A percentile compares a stretch with the other conserved stretches of the same genome.
phyloP scores from a whole-genome alignment of 1,140 invertebrate genomes.

The Pogonomyrmex californicus region DNA sequence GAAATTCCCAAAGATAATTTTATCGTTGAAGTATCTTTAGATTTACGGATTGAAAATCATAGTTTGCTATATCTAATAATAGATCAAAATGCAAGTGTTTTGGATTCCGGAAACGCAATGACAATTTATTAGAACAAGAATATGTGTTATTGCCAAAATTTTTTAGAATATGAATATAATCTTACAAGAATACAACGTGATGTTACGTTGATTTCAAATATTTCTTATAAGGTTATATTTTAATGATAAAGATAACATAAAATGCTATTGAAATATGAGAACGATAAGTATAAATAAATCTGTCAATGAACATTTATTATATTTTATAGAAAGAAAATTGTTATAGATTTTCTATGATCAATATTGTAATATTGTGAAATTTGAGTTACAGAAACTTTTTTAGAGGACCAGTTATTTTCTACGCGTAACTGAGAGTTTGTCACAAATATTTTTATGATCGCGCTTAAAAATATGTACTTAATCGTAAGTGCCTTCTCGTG shows the following conservation, averaged over 20 bases:
- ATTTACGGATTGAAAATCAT: not conserved
- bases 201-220: not conserved
- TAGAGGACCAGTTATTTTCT: not conserved
- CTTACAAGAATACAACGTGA: too few relatives aligned
- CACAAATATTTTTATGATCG: not conserved
- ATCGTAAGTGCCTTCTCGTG: constrained; percentile 16
- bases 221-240: not conserved
- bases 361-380: not conserved
- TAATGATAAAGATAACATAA: not conserved
- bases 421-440: not conserved
- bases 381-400: not conserved
- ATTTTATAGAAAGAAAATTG: not conserved
- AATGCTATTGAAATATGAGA: not conserved
- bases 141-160: not conserved
- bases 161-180: not conserved
- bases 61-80: constrained; percentile 7
- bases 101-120: not conserved
- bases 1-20: not conserved
- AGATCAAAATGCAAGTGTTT: not conserved
- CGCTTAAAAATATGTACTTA: constrained; percentile 4
- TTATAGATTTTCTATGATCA: not conserved
- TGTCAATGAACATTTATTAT: not conserved
- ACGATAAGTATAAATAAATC: not conserved
- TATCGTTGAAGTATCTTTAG: constrained; percentile 11
- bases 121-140: not conserved